phyloP scores from a whole-genome alignment of 2,797 vertebrate genomes.

The Coilia nasus region DNA sequence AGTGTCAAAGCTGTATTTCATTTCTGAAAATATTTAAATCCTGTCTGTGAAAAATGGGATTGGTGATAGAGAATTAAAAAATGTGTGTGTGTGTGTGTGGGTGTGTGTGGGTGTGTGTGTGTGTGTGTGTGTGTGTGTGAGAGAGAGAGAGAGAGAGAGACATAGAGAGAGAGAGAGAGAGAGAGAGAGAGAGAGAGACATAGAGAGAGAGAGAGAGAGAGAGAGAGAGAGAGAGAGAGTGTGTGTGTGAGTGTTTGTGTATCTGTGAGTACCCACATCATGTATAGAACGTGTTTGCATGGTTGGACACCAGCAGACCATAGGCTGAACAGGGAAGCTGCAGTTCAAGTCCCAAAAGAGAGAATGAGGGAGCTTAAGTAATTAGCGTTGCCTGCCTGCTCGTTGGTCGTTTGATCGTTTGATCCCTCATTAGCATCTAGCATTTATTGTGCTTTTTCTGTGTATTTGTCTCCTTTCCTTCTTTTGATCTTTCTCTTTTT shows the following conservation, averaged over 20 bases:
- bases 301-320: not conserved
- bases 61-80: too few relatives aligned
- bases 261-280: not conserved
- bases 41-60: too few relatives aligned
- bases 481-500: not conserved
- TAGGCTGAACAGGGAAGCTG: not conserved
- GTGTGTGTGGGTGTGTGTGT: too few relatives aligned
- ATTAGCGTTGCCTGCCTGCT: not conserved
- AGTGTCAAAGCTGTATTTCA: too few relatives aligned
- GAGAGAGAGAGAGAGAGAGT: not conserved
- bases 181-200: too few relatives aligned
- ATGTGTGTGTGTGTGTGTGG: too few relatives aligned
- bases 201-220: constrained; percentile 1
- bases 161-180: too few relatives aligned
- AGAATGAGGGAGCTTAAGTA: too few relatives aligned
- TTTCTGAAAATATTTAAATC: too few relatives aligned
- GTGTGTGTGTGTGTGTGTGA: too few relatives aligned
- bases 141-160: too few relatives aligned
- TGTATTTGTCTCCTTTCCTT: not conserved
- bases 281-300: not conserved
- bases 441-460: not conserved
- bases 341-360: not conserved
- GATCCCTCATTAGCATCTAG: not conserved
- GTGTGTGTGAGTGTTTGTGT: not conserved
- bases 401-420: not conserved